Evolutionary conservation across 2,113 vertebrate species (phyloP), one percentile per base, ranked within the genome.

Genomic region (Morone saxatilis): DNA sequence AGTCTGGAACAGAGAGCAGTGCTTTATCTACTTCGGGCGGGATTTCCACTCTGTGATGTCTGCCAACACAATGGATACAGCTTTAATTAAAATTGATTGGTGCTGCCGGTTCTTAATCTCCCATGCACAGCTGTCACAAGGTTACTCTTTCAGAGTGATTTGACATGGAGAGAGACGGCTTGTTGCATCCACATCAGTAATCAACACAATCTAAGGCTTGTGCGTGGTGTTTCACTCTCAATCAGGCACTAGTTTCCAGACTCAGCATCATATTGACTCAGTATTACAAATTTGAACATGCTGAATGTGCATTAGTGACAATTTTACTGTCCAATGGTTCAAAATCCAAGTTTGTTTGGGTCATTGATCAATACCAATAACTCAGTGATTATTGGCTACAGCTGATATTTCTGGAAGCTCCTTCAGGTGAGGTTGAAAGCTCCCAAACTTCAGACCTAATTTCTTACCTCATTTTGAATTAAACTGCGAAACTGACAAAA

Each of bases 1-100:
- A 85, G 69, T 85, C 62, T 59, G 53, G 80, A 47, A 84, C 70
- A 93, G 31, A 68, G 78, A 86, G 63, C 76, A 45, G 48, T 19
- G 25, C 74, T 83, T 89, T 86, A 81, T 89, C 88, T 79, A 45
- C 25, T 0, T 78, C 12, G 13, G 81, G 67, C 11, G n/a, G 84
- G 76, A 76, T 84, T 86, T 85, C 61, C 56, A 66, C 62, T 79
- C 83, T 86, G 87, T 88, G 80, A 89, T 89, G 73, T 79, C 73
- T 79, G 81, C 83, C 85, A 91, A 65, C 84, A 91, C 84, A 90
- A 83, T 89, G 85, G 85, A 86, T 85, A 72, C 81, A 86, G 81
- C 81, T 90, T 88, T 93, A 93, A 93, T 90, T 91, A 89, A 90
- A 88, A 91, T 91, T 91, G 89, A 93, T 91, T 77, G 73, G 69